Percentiles rank a stretch among this genome's conserved stretches.
These are phyloP conservation scores for Hecatera dysodea DNA, from an alignment of 2,888 invertebrate species.

Conservation along the genomic window DNA sequence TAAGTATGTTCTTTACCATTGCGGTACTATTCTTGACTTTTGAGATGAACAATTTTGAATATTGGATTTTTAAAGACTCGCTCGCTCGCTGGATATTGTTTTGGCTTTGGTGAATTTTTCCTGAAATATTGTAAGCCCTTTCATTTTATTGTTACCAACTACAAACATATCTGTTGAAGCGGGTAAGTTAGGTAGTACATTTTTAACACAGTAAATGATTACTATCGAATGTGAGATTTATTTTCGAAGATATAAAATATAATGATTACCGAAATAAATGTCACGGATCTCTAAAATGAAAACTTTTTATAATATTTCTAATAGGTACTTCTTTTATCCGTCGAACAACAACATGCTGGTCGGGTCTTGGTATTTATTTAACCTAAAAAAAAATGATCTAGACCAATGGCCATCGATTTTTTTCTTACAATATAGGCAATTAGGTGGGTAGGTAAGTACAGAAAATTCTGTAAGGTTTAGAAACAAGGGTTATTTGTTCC, in stretches of 20 bases:
- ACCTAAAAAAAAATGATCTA: not conserved
- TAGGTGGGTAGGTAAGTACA: too few relatives aligned
- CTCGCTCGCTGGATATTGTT: slow-evolving; percentile 29
- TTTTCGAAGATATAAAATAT: not conserved
- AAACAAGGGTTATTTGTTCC: not conserved
- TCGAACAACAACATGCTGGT: slow-evolving; percentile 8
- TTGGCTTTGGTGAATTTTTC: not conserved
- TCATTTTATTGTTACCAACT: not conserved
- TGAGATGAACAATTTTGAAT: slow-evolving; percentile 39
- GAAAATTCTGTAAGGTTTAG: not conserved
- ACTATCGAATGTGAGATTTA: not conserved
- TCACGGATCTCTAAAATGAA: not conserved
- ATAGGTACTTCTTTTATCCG: slow-evolving; percentile 11
- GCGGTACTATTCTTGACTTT: slow-evolving; percentile 30
- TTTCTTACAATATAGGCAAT: too few relatives aligned
- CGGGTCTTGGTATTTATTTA: not conserved
- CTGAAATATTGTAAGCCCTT: not conserved
- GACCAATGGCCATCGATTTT: not conserved
- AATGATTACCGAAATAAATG: not conserved
- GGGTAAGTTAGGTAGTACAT: not conserved
- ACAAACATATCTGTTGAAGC: not conserved
- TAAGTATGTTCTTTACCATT: slow-evolving; percentile 20
- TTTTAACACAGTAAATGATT: not conserved
- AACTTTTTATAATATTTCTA: not conserved
- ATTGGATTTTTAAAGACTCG: slow-evolving; percentile 58